Percentiles rank a stretch among this genome's conserved stretches.
Evolutionary conservation across 2,113 vertebrate genomes (phyloP).

Genomic region (Eclectus roratus): DNA sequence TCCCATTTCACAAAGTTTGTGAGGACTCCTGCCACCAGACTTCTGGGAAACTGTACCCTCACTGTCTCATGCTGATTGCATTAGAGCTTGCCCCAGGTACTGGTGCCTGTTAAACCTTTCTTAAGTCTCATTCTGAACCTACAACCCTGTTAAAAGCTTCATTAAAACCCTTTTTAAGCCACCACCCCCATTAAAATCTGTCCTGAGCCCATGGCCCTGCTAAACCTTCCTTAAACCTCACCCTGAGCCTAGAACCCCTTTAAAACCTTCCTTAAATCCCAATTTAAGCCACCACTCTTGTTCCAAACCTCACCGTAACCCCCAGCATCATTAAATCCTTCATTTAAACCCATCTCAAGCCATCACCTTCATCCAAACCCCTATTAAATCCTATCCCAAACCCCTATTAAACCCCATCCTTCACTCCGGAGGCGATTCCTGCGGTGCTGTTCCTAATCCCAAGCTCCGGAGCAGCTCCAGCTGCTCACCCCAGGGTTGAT

Average conservation of each 20-base stretch:
- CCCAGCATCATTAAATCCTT: neutral
- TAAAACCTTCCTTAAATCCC: neutral
- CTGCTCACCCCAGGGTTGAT: neutral
- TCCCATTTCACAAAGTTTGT: too few species aligned
- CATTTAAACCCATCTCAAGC: neutral
- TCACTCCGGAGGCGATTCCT: neutral
- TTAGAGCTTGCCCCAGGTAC: too few species aligned
- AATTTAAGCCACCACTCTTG: neutral
- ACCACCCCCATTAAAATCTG: neutral
- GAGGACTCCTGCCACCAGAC: too few species aligned
- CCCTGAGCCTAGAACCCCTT: neutral
- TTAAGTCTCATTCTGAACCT: accelerated
- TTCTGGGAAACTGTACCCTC: too few species aligned
- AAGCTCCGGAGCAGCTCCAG: neutral
- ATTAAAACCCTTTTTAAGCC: neutral
- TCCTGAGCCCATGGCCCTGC: neutral
- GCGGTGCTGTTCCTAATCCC: neutral
- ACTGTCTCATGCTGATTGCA: too few species aligned
- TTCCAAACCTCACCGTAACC: neutral
- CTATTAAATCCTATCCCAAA: neutral
- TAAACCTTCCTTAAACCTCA: neutral
- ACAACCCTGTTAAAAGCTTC: too few species aligned
- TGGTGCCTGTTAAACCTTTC: too few species aligned
- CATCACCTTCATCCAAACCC: neutral
- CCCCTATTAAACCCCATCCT: neutral